These are phyloP conservation scores for Colistium nudipinnis DNA, from an alignment of 2,113 vertebrate genomes.

Conservation along the genomic window DNA sequence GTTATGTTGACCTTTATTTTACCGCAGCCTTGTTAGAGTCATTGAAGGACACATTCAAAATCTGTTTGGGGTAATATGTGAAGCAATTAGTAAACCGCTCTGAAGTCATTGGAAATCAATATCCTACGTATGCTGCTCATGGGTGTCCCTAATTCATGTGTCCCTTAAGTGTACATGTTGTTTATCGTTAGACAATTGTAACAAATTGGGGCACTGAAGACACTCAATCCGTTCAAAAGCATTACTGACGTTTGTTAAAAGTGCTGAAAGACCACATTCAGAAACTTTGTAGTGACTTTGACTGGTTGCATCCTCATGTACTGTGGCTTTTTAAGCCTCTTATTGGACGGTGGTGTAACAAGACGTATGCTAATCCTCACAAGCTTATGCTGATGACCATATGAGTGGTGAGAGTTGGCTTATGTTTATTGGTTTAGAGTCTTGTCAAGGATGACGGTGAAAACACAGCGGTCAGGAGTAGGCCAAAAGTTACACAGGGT, in stretches of 20 bases:
- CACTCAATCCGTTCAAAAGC: constrained; percentile 43
- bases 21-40: neutral
- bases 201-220: constrained; percentile 34
- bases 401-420: constrained; percentile 41
- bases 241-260: constrained; percentile 25
- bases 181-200: constrained; percentile 30
- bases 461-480: constrained; percentile 27
- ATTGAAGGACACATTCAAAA: constrained; percentile 1
- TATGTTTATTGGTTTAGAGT: constrained; percentile 52
- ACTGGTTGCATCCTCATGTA: constrained; percentile 27
- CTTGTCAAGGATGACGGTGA: constrained; percentile 18
- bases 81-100: constrained; percentile 15
- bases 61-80: neutral
- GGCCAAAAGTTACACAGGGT: constrained; percentile 36
- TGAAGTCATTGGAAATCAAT: constrained; percentile 39
- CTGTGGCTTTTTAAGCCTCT: constrained; percentile 58
- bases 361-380: constrained; percentile 59
- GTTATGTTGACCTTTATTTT: too few relatives aligned
- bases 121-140: neutral
- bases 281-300: constrained; percentile 40
- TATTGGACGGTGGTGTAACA: constrained; percentile 59
- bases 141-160: neutral
- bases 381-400: constrained; percentile 48
- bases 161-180: constrained; percentile 8
- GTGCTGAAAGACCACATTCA: constrained; percentile 31